Evolutionary conservation across 2,888 invertebrate genomes (phyloP), one percentile per base, ranked within the genome.

Genomic region (Apodemia hepburni): DNA sequence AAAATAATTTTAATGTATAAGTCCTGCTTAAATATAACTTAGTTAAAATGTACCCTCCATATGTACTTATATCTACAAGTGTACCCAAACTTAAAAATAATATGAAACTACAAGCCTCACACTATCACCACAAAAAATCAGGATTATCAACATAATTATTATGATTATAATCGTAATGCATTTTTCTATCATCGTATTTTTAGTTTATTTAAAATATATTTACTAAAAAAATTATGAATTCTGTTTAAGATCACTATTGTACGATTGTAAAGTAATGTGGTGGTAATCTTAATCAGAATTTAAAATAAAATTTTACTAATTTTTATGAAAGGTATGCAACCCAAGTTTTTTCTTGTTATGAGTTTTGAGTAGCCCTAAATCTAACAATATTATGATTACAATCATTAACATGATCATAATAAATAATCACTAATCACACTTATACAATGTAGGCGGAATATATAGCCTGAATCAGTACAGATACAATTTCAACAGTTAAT

Each of bases 1-100:
- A 51, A 51, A 51, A 51, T 51, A 51, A 51, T 9, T 51, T 51
- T 51, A 3, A 51, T 38, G 7, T 38, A 51, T 51, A 51, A 51
- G 51, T 12, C 22, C 51, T 51, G 17, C 18, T 51, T 18, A 51
- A 2, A 51, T 18, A 12, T 49, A 17, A 49, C 51, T 22, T 51
- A 51, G 18, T 22, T 51, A 22, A 51, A 51, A 51, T 51, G 51
- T 51, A 51, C 51, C 51, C 51, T 18, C 22, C 22, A 38, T 17
- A 18, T 18, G 51, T 18, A 51, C 51, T 51, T 51, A 22, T 12
- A 51, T 51, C 51, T 51, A 51, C 12, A 38, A 22, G 11, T 18
- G 51, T 49, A 51, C 18, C 18, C 18, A 3, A 22, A 51, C 51
- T 51, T 51, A 51, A 18, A 12, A 22, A 51, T 22, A 51, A 22